Evolutionary conservation across 2,797 vertebrate genomes (phyloP), one percentile per base, ranked within the genome.

Genomic region (Apodemus agrarius): DNA sequence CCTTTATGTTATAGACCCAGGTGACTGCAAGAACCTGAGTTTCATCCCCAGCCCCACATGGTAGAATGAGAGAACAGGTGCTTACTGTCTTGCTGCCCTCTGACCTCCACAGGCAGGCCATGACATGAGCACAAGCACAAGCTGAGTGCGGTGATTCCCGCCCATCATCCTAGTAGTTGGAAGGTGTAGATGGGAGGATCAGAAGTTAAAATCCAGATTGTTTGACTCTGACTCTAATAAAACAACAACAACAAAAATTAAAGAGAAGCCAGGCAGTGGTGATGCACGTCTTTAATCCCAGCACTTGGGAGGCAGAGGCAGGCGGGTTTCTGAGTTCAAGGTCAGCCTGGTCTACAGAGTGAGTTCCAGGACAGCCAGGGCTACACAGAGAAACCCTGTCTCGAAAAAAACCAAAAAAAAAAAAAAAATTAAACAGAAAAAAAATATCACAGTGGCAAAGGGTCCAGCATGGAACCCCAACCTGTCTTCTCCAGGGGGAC

Each of bases 391-490:
- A 46, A 46, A 46, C 46, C 46, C 46, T 46, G 52, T 10, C 52
- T 52, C 9, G 52, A 52, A 52, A 22, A 59, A 21, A 59, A 59
- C 46, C 46, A 46, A 46, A 46, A 46, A 46, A 46, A 46, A 46
- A 46, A 46, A 46, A 46, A 46, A 52, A 52, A 52, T 69, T 40
- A 17, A 88, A 88, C 26, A 59, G 37, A 34, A 40, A n/a, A 87
- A 86, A 54, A 84, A n/a, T 95, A 81, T 43, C 16, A 79, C 6
- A 63, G 29, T 79, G 57, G 26, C 69, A 57, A 90, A 86, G 37
- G 0, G 16, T 65, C 61, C 26, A n/a, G 43, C 91, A 63, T 84
- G 57, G 72, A 95, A 90, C 93, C 17, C 49, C 82, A 91, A 57
- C 31, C 14, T 54, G 46, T 91, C 54, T 93, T 31, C 43, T 67